phyloP scores from a whole-genome alignment of 1,140 invertebrate genomes.

The Hycleus phaleratus region DNA sequence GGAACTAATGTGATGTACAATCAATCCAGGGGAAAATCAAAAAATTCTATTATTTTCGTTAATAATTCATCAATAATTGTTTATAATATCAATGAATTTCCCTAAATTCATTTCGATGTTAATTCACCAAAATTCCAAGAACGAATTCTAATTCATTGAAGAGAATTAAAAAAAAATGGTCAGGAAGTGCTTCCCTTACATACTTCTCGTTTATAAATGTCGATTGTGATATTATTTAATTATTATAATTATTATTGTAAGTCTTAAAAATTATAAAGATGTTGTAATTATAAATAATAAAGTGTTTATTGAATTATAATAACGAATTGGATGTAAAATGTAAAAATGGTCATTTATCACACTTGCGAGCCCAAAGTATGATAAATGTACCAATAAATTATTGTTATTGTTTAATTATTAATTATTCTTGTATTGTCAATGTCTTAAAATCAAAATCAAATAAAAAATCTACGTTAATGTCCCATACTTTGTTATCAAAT shows the following conservation, averaged over 20 bases:
- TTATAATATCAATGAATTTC: not conserved
- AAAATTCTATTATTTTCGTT: constrained; percentile 3
- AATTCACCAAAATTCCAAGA: constrained; percentile 4
- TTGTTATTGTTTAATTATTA: constrained; percentile 3
- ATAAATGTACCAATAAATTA: constrained; percentile 8
- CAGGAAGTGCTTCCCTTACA: constrained; percentile 12
- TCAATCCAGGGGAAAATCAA: constrained; percentile 17
- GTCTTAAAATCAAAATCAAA: not conserved
- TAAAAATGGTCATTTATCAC: constrained; percentile 1
- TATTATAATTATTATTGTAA: too few species aligned
- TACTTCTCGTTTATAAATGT: constrained; percentile 1
- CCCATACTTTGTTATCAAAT: too few species aligned
- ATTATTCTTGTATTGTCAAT: not conserved
- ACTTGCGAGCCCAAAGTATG: constrained; percentile 18
- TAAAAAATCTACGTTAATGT: not conserved
- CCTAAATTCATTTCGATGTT: not conserved
- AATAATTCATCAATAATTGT: constrained; percentile 4
- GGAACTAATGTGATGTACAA: constrained; percentile 22
- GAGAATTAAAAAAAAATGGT: not conserved
- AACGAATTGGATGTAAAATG: too few species aligned
- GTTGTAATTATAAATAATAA: constrained; percentile 2
- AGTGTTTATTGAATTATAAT: not conserved
- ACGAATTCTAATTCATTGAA: constrained; percentile 4
- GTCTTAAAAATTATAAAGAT: not conserved
- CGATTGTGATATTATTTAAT: constrained; percentile 13